phyloP scores from a whole-genome alignment of 2,113 vertebrate species.

The Callocephalon fimbriatum region DNA sequence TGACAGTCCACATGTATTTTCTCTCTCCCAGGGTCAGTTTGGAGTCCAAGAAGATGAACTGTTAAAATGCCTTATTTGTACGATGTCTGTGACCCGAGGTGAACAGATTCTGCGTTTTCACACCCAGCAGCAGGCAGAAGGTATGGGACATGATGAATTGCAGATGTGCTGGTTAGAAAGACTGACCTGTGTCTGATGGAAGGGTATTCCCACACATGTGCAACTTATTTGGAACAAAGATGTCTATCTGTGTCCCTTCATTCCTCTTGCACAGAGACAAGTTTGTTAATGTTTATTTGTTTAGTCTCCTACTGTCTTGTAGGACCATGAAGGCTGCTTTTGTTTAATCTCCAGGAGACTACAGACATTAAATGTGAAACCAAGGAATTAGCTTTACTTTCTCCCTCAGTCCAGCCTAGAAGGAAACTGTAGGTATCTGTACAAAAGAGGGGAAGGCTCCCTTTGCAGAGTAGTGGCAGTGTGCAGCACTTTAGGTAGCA shows the following conservation, averaged over 20 bases:
- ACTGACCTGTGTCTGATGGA: neutral
- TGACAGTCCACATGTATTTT: neutral
- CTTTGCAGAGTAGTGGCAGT: neutral
- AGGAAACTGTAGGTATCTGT: neutral
- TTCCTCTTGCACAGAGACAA: neutral
- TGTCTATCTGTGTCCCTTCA: neutral
- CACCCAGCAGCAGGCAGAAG: conserved; percentile 82
- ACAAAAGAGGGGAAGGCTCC: neutral
- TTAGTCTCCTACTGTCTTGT: neutral
- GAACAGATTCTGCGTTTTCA: conserved; percentile 79
- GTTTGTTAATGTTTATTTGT: neutral
- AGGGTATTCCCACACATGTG: neutral
- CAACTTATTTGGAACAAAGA: neutral
- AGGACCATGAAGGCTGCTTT: conserved; percentile 7
- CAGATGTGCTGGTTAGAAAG: neutral
- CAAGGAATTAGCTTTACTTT: neutral
- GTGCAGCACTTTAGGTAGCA: neutral
- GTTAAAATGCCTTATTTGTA: conserved; percentile 78
- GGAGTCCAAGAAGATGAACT: conserved; percentile 80
- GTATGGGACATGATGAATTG: conserved; percentile 37
- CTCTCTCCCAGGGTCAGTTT: conserved; percentile 77
- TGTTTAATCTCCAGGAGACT: neutral
- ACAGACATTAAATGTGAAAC: neutral
- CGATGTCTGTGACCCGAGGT: conserved; percentile 71
- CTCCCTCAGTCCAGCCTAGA: neutral